Evolutionary conservation across 2,888 invertebrate genomes (phyloP).

Genomic region (Drosophila atripex): DNA sequence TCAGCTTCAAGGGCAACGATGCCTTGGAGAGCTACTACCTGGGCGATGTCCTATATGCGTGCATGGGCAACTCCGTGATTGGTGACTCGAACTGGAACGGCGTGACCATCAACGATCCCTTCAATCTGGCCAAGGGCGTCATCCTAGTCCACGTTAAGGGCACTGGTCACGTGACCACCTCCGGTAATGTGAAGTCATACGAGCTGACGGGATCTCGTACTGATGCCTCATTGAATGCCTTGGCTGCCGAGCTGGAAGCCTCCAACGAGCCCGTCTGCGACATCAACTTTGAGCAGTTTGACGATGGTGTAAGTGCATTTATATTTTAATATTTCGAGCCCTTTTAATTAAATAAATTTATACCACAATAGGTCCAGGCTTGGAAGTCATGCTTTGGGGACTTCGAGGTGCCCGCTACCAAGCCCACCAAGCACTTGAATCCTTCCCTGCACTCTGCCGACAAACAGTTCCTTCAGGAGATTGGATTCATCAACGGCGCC

Average conservation of each 20-base stretch:
- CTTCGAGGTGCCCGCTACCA: conserved; percentile 59
- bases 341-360: background rate
- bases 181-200: conserved; percentile 74
- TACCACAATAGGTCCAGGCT: conserved; percentile 56
- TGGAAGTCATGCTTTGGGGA: conserved; percentile 73
- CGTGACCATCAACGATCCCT: conserved; percentile 88
- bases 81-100: conserved; percentile 89
- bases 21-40: conserved; percentile 86
- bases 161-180: conserved; percentile 83
- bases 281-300: conserved; percentile 87
- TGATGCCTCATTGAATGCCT: conserved; percentile 84
- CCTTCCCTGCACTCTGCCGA: conserved; percentile 79
- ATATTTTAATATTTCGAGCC: background rate
- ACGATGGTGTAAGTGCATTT: conserved; percentile 86
- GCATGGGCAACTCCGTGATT: conserved; percentile 89
- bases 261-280: conserved; percentile 87
- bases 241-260: conserved; percentile 86
- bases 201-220: conserved; percentile 70
- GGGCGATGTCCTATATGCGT: conserved; percentile 89
- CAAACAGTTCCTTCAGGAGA: conserved; percentile 79
- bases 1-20: conserved; percentile 88
- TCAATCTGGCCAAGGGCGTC: conserved; percentile 89
- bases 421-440: conserved; percentile 75
- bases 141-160: conserved; percentile 90
- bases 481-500: conserved; percentile 70